Evolutionary conservation across 1,140 invertebrate species (phyloP).

Genomic region (Pentalonia nigronervosa): DNA sequence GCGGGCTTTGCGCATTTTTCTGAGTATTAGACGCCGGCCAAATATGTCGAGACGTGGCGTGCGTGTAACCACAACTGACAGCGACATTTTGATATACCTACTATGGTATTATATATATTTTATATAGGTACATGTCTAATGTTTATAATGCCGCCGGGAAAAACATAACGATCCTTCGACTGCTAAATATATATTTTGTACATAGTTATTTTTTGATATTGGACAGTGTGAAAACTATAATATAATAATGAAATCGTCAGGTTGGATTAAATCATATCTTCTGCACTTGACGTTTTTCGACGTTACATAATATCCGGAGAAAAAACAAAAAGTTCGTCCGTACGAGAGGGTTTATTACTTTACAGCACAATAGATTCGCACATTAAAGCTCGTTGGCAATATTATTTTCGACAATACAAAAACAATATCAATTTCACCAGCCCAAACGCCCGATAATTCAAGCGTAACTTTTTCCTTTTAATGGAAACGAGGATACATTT

Average conservation of each 20-base stretch:
- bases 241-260: neutral
- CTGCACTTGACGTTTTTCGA: neutral
- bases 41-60: neutral
- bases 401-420: neutral
- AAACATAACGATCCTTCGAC: neutral
- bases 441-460: neutral
- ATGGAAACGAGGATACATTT: neutral
- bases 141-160: neutral
- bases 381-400: neutral
- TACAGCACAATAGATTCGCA: neutral
- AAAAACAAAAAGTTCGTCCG: neutral
- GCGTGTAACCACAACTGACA: neutral
- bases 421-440: slow-evolving; percentile 18
- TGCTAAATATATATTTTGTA: neutral
- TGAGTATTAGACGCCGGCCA: neutral
- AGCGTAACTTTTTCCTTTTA: neutral
- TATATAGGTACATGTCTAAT: neutral
- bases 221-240: neutral
- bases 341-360: slow-evolving; percentile 25
- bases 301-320: neutral
- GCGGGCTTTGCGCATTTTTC: neutral
- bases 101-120: neutral
- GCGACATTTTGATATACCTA: neutral
- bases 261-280: neutral
- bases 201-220: neutral